phyloP scores from a whole-genome alignment of 2,113 vertebrate species.

The Manacus vitellinus region DNA sequence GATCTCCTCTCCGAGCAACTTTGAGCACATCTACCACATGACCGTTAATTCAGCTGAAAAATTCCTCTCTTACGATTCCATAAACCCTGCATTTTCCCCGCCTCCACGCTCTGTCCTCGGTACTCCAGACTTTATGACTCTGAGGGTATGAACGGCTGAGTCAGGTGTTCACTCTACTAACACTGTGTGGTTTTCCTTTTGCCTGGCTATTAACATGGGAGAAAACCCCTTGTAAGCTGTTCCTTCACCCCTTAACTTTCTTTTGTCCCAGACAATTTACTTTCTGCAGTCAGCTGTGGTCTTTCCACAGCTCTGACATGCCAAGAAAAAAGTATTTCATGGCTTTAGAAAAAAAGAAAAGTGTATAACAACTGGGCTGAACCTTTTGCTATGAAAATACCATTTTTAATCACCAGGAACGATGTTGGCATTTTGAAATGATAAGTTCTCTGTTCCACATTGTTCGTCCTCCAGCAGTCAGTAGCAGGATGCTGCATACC shows the following conservation, averaged over 20 bases:
- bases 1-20: conserved; percentile 88
- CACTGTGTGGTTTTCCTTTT: conserved; percentile 44
- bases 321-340: neutral
- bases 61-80: conserved; percentile 83
- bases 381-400: neutral
- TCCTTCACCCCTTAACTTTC: neutral
- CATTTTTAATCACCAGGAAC: neutral
- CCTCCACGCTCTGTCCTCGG: conserved; percentile 78
- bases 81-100: conserved; percentile 78
- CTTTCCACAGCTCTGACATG: neutral
- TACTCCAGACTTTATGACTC: conserved; percentile 79
- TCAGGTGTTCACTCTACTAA: conserved; percentile 73
- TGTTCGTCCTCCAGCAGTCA: neutral
- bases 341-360: neutral
- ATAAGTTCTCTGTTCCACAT: neutral
- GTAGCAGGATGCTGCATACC: neutral
- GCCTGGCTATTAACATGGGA: conserved; percentile 63
- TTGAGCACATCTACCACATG: conserved; percentile 92
- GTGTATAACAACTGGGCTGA: neutral
- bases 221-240: conserved; percentile 17
- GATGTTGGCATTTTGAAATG: neutral
- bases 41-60: conserved; percentile 87
- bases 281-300: neutral
- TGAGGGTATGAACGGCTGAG: conserved; percentile 79
- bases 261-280: neutral